Evolutionary conservation across 1,140 invertebrate species (phyloP), one percentile per base, ranked within the genome.

Genomic region (Drosophila hydei): DNA sequence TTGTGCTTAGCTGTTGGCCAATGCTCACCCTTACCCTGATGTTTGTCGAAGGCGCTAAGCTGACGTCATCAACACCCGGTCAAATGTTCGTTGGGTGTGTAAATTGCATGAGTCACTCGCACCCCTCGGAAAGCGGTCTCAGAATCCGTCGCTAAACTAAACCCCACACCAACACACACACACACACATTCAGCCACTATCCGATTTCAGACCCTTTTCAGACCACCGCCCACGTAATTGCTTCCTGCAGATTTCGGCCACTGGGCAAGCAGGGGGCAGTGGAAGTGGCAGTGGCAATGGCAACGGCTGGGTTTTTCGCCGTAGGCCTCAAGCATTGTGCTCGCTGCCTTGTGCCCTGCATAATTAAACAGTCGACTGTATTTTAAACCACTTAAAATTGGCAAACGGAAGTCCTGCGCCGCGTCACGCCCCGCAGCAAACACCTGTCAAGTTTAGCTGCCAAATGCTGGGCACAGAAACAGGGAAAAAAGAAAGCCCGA

Each of bases 181-280:
- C n/a, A 38, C 36, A 33, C 40, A 45, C 21, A 45, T 59, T 60
- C 70, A 75, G 72, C 52, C 75, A 88, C 81, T 87, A 87, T 88
- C 81, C 75, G 81, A 87, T 88, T 87, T 88, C 81, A 83, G 75
- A 55, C 69, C 62, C 69, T 72, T 72, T 51, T 54, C 33, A 47
- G 54, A 40, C 51, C n/a, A 48, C 67, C 81, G 83, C 83, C 81
- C 78, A 81, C 78, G 71, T 87, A 87, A 87, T 87, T 87, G 81
- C 81, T 87, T 87, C 81, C 81, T 87, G 81, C 75, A 72, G 72
- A 88, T 75, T 75, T 81, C 65, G 83, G 77, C 77, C 83, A 81
- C 61, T 65, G 79, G 74, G 38, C 70, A 59, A 42, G 47, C 23
- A 11, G 30, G 30, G 30, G 30, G 30, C 30, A n/a, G n/a, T n/a